These are phyloP conservation scores for Timandra comae DNA, from an alignment of 2,888 invertebrate species.

Conservation along the genomic window DNA sequence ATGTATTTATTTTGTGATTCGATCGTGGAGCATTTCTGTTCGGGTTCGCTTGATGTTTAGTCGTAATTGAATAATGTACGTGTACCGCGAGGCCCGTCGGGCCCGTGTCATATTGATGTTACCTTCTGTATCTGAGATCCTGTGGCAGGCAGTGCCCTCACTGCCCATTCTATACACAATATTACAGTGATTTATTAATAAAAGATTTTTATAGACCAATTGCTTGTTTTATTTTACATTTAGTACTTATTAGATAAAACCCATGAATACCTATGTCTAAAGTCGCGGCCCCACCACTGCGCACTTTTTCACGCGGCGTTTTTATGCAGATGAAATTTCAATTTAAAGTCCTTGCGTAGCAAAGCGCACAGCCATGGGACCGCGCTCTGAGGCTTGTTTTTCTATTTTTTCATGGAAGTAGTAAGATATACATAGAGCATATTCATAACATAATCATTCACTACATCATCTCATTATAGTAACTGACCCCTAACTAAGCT, in stretches of 20 bases:
- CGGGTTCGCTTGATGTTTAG: conserved; percentile 61
- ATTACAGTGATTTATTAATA: conserved; percentile 69
- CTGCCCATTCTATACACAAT: conserved; percentile 43
- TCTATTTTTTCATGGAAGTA: too few species aligned
- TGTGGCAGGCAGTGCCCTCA: conserved; percentile 30
- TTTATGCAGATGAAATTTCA: too few species aligned
- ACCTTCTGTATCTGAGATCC: conserved; percentile 40
- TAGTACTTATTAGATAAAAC: conserved; percentile 4
- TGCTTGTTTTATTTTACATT: conserved; percentile 31
- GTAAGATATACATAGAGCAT: too few species aligned
- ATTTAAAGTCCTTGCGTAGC: background rate
- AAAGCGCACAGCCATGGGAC: too few species aligned
- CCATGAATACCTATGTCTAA: too few species aligned
- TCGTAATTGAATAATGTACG: conserved; percentile 49
- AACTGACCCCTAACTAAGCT: too few species aligned
- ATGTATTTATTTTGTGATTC: conserved; percentile 66
- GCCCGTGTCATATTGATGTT: conserved; percentile 41
- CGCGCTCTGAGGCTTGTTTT: too few species aligned
- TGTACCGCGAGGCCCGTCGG: conserved; percentile 32
- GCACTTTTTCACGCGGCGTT: too few species aligned
- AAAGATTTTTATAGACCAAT: conserved; percentile 72
- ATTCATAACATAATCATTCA: too few species aligned
- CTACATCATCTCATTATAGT: too few species aligned
- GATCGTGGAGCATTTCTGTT: conserved; percentile 54
- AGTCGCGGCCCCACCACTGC: too few species aligned